Evolutionary conservation across 2,888 invertebrate species (phyloP).

Genomic region (Melieria picta): DNA sequence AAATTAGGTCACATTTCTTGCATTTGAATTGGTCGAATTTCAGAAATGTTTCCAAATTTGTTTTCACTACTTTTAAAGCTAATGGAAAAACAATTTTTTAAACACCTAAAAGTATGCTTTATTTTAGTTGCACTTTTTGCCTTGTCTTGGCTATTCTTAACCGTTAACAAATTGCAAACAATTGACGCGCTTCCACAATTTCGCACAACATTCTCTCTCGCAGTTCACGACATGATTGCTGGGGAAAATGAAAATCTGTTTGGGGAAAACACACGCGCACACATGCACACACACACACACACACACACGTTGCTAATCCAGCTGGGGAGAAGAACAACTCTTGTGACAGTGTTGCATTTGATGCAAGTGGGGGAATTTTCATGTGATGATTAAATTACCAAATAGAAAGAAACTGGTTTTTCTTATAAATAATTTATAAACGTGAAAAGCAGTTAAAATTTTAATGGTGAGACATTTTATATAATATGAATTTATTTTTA

Average conservation of each 20-base stretch:
- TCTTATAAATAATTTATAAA: too few relatives aligned
- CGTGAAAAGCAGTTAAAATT: too few relatives aligned
- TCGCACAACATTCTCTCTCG: slow-evolving; percentile 31
- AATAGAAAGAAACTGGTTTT: too few relatives aligned
- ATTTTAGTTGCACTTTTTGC: slow-evolving; percentile 5
- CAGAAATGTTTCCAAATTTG: background rate
- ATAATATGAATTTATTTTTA: too few relatives aligned
- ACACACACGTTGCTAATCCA: too few relatives aligned
- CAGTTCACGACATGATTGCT: slow-evolving; percentile 32
- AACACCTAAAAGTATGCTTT: slow-evolving; percentile 7
- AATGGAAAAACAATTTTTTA: background rate
- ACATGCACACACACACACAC: too few relatives aligned
- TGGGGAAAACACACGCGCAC: too few relatives aligned
- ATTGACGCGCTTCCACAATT: slow-evolving; percentile 20
- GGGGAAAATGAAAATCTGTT: background rate
- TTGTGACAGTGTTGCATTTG: too few relatives aligned
- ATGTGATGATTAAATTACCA: too few relatives aligned
- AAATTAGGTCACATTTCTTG: slow-evolving; percentile 25
- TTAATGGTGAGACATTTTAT: too few relatives aligned
- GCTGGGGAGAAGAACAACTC: too few relatives aligned
- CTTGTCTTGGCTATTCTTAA: background rate
- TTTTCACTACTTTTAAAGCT: background rate
- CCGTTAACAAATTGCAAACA: slow-evolving; percentile 3
- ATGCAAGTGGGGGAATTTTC: too few relatives aligned
- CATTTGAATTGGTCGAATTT: background rate